Evolutionary conservation across 2,797 vertebrate species (phyloP).

Genomic region (Lutjanus argentimaculatus): DNA sequence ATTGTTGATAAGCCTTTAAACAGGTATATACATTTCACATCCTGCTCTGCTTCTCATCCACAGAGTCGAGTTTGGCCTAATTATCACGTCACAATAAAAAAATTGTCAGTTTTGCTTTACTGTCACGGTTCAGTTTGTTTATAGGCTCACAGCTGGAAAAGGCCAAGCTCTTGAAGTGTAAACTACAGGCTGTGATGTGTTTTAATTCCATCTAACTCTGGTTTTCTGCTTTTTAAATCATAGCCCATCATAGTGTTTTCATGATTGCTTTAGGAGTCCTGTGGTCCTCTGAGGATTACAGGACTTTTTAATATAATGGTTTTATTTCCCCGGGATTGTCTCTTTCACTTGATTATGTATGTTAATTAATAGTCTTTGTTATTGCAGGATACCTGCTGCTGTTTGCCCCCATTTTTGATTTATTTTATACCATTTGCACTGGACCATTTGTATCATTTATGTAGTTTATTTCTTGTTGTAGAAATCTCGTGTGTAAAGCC

Average conservation of each 20-base stretch:
- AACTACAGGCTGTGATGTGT: not conserved
- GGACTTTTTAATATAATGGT: not conserved
- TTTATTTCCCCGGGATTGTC: not conserved
- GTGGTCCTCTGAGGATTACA: not conserved
- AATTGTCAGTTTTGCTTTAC: not conserved
- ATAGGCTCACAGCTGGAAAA: not conserved
- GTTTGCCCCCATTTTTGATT: not conserved
- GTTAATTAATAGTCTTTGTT: not conserved
- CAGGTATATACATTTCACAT: not conserved
- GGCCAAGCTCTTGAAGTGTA: too few species aligned
- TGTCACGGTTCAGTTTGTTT: not conserved
- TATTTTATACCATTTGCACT: not conserved
- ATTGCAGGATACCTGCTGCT: not conserved
- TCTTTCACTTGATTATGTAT: not conserved
- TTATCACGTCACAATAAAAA: not conserved
- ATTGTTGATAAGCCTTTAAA: not conserved
- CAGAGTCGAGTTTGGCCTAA: not conserved
- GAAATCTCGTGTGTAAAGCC: not conserved
- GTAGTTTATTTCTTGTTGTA: not conserved
- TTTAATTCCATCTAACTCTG: not conserved
- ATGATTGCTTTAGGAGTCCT: not conserved
- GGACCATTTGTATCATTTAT: too few species aligned
- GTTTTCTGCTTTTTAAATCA: slow-evolving; percentile 2
- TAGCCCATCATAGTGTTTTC: not conserved
- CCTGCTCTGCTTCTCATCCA: not conserved